phyloP scores from a whole-genome alignment of 1,140 invertebrate species.

The Drosophila simulans region DNA sequence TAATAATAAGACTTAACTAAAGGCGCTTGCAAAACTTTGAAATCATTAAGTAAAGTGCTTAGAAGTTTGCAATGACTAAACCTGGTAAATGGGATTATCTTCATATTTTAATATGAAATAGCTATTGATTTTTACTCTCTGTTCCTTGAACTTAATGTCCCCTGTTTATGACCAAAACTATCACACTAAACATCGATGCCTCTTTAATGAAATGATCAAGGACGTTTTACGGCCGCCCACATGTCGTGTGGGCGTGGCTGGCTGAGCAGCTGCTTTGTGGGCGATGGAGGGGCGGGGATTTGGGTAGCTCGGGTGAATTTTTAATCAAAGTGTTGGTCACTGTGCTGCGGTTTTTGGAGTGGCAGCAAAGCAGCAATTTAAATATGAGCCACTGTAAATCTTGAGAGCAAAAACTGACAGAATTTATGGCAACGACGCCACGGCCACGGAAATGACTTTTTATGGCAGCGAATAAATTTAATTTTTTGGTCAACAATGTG shows the following conservation, averaged over 20 bases:
- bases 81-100: too few species aligned
- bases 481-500: slow-evolving; percentile 82
- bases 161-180: slow-evolving; percentile 61
- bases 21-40: too few species aligned
- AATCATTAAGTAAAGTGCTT: too few species aligned
- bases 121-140: not conserved
- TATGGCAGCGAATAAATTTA: slow-evolving; percentile 81
- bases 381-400: slow-evolving; percentile 78
- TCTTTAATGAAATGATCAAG: slow-evolving; percentile 60
- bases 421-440: slow-evolving; percentile 72
- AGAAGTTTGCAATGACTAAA: too few species aligned
- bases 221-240: slow-evolving; percentile 43
- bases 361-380: slow-evolving; percentile 69
- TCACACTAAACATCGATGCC: slow-evolving; percentile 40
- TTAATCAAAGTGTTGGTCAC: slow-evolving; percentile 69
- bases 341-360: slow-evolving; percentile 54
- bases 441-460: slow-evolving; percentile 79
- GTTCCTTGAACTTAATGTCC: not conserved
- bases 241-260: slow-evolving; percentile 45
- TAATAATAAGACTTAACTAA: too few species aligned
- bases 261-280: slow-evolving; percentile 18
- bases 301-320: slow-evolving; percentile 62
- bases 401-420: slow-evolving; percentile 74
- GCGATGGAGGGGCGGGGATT: not conserved
- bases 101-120: not conserved